These are phyloP conservation scores for Porites evermanni DNA, from an alignment of 92 coral and sea anemone genomes.

Conservation along the genomic window DNA sequence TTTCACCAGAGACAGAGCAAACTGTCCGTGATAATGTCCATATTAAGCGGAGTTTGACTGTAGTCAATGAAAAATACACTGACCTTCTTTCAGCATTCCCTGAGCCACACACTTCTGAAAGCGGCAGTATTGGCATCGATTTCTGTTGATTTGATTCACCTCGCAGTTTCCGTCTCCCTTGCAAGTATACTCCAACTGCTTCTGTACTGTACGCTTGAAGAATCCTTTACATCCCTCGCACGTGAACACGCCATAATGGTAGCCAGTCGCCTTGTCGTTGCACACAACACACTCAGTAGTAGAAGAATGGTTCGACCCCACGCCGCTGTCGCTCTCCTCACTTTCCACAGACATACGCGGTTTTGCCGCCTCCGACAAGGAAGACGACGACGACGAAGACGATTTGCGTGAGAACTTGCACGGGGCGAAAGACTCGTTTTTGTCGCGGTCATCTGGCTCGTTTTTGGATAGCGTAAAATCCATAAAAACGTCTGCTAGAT, in stretches of 20 bases:
- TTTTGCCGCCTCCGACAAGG: conserved; percentile 5
- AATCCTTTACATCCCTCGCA: conserved; percentile 99
- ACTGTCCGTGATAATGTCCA: too few species aligned
- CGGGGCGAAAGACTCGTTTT: conserved; percentile 18
- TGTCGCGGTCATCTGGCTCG: conserved; percentile 28
- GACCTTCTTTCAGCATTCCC: conserved; percentile 98
- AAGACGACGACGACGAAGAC: conserved; percentile 18
- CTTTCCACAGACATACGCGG: conserved; percentile 38
- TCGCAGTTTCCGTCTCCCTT: conserved; percentile 86
- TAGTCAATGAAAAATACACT: neutral
- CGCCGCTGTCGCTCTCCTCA: conserved; percentile 31
- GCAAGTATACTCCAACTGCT: conserved; percentile 87
- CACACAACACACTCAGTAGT: conserved; percentile 86
- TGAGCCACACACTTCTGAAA: conserved; percentile 80
- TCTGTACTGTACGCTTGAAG: conserved; percentile 97
- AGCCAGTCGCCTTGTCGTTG: conserved; percentile 94
- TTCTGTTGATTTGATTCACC: conserved; percentile 87
- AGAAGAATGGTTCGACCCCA: neutral
- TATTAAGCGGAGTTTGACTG: too few species aligned
- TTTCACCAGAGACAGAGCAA: too few species aligned
- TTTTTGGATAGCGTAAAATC: conserved; percentile 15
- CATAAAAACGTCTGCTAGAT: conserved; percentile 65
- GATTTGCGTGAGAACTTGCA: conserved; percentile 56
- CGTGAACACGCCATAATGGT: conserved; percentile 98
- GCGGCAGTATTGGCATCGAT: conserved; percentile 96